phyloP scores from a whole-genome alignment of 2,888 invertebrate species.

The Caenorhabditis sp. region DNA sequence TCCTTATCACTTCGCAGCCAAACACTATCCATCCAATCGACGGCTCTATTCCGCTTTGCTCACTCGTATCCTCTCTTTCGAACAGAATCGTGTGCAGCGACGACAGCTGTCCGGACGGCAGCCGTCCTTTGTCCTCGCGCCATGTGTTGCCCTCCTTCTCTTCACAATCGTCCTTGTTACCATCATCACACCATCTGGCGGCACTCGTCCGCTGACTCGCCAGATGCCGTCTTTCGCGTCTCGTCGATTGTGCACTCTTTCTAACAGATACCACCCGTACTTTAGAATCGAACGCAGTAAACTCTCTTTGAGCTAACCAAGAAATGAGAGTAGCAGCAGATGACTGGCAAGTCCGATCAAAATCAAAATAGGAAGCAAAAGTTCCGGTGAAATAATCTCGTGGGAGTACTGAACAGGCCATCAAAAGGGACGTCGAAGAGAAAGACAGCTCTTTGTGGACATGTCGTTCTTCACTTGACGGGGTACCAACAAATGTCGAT shows the following conservation, averaged over 20 bases:
- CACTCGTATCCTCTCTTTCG: constrained; percentile 1
- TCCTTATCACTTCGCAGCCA: constrained; percentile 38
- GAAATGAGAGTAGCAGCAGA: constrained; percentile 1
- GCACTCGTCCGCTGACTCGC: not conserved
- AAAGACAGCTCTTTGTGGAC: not conserved
- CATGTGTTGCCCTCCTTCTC: constrained; percentile 36
- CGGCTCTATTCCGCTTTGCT: not conserved
- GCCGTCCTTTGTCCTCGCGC: constrained; percentile 46
- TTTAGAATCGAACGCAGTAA: constrained; percentile 7
- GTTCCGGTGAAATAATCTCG: not conserved
- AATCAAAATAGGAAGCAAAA: not conserved
- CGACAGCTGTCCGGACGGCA: constrained; percentile 19
- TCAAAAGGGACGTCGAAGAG: not conserved
- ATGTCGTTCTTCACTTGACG: no score
- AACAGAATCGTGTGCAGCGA: constrained; percentile 1
- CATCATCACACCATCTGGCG: constrained; percentile 46
- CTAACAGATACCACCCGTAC: not conserved
- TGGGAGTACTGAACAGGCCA: constrained; percentile 2
- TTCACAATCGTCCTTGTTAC: constrained; percentile 21
- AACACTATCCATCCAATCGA: constrained; percentile 6
- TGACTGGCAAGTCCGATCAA: not conserved
- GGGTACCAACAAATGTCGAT: no score
- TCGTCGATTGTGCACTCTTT: not conserved
- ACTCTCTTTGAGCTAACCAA: constrained; percentile 10
- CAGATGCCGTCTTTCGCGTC: constrained; percentile 28